Percentiles rank a stretch among this genome's conserved stretches.
Evolutionary conservation across 2,888 invertebrate genomes (phyloP).

Genomic region (Nowickia ferox): DNA sequence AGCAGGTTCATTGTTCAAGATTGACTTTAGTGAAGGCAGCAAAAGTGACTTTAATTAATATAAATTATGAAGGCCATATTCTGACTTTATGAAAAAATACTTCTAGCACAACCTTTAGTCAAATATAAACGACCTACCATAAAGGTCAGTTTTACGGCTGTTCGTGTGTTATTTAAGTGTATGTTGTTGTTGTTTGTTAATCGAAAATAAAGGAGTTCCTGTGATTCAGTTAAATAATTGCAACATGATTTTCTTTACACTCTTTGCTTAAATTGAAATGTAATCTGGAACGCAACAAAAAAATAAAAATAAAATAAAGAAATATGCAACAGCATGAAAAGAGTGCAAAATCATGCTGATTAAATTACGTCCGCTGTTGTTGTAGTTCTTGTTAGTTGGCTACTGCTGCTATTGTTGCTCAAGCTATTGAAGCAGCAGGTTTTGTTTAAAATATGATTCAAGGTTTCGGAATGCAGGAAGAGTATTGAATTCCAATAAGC

Average conservation of each 20-base stretch:
- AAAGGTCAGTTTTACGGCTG: constrained; percentile 63
- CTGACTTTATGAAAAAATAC: neutral
- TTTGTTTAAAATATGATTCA: constrained; percentile 80
- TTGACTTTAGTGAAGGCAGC: too few species aligned
- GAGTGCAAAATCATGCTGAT: constrained; percentile 65
- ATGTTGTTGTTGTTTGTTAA: constrained; percentile 50
- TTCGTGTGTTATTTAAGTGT: constrained; percentile 14
- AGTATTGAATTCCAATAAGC: constrained; percentile 79
- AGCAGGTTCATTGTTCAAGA: too few species aligned
- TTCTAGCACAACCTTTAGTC: constrained; percentile 39
- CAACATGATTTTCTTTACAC: constrained; percentile 48
- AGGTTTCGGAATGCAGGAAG: constrained; percentile 84
- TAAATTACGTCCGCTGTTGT: constrained; percentile 63
- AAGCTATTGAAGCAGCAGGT: constrained; percentile 27
- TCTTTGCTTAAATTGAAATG: constrained; percentile 60
- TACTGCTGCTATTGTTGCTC: constrained; percentile 16
- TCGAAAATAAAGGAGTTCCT: constrained; percentile 49
- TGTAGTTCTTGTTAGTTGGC: constrained; percentile 46
- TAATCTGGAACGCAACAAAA: constrained; percentile 41
- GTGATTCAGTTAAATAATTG: constrained; percentile 60
- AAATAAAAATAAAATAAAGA: neutral
- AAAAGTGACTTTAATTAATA: too few species aligned
- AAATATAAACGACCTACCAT: constrained; percentile 39
- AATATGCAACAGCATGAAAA: constrained; percentile 16
- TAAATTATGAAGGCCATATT: too few species aligned